Percentiles rank a stretch among this genome's conserved stretches.
Evolutionary conservation across 2,113 vertebrate species (phyloP).

Genomic region (Struthidea cinerea): DNA sequence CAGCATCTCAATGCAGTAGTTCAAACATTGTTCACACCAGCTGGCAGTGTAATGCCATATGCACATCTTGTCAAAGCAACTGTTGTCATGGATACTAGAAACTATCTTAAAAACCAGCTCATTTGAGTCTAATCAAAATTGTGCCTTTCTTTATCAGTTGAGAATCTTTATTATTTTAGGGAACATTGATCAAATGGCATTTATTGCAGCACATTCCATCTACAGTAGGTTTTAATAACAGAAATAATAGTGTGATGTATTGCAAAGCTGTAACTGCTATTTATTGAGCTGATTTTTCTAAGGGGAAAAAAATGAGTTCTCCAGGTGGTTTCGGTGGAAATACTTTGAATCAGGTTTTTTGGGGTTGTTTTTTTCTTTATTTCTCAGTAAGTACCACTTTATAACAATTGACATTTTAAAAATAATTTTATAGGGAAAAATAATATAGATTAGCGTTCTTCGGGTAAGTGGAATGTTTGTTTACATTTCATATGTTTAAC

Average conservation of each 20-base stretch:
- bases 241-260: not conserved
- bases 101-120: conserved; percentile 89
- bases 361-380: not conserved
- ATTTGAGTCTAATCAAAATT: conserved; percentile 86
- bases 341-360: not conserved
- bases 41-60: conserved; percentile 98
- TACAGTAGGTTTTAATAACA: conserved; percentile 4
- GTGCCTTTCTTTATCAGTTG: conserved; percentile 81
- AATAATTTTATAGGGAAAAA: not conserved
- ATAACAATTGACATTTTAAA: not conserved
- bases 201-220: conserved; percentile 4
- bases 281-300: not conserved
- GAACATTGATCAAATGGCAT: conserved; percentile 51
- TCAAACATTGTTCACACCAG: conserved; percentile 99
- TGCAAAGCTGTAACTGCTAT: conserved; percentile 20
- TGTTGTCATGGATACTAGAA: conserved; percentile 99
- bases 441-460: not conserved
- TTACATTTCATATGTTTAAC: conserved; percentile 60
- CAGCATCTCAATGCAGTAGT: conserved; percentile 99
- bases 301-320: not conserved
- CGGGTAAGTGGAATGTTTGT: conserved; percentile 35
- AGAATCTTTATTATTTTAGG: conserved; percentile 68
- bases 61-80: conserved; percentile 99
- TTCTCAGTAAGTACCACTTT: not conserved
- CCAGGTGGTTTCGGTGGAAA: conserved; percentile 10